Conservation (phyloP, 1,140 invertebrate genomes). For the Phymastichus coffea region DNA sequence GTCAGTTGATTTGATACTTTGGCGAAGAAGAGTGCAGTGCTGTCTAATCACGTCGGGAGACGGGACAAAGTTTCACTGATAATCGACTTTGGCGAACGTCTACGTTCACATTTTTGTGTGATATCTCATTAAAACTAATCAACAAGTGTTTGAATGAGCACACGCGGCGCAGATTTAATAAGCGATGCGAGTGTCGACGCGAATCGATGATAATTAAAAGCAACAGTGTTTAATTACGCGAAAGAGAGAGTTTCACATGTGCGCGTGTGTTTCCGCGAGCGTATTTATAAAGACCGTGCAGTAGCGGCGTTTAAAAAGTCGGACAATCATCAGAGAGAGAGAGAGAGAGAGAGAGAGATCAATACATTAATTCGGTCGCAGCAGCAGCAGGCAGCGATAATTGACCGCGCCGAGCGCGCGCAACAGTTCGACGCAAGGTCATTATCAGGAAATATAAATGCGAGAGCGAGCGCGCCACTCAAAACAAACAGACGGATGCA, state of each 20-base stretch:
- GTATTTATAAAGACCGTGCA: too few species aligned
- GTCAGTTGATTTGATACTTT: too few species aligned
- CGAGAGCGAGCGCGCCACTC: too few species aligned
- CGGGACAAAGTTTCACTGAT: too few species aligned
- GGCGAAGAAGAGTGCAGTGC: too few species aligned
- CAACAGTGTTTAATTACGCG: conserved; percentile 1
- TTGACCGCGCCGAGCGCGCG: neutral
- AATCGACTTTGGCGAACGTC: too few species aligned
- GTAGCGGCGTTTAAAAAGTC: conserved; percentile 10
- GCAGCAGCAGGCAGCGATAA: neutral
- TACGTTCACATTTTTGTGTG: too few species aligned
- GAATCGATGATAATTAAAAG: conserved; percentile 5
- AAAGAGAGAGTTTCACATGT: neutral
- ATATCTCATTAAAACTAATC: too few species aligned
- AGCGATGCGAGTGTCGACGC: too few species aligned
- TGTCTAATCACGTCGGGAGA: too few species aligned
- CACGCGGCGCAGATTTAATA: neutral
- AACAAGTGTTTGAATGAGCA: neutral
- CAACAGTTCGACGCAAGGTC: conserved; percentile 22
- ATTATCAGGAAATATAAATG: conserved; percentile 17
- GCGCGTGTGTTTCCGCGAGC: too few species aligned
- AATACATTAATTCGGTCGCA: neutral
- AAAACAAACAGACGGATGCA: conserved; percentile 6
- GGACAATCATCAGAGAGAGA: neutral
- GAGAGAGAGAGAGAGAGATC: too few species aligned